phyloP scores from a whole-genome alignment of 2,113 vertebrate species.

The Otis tarda region DNA sequence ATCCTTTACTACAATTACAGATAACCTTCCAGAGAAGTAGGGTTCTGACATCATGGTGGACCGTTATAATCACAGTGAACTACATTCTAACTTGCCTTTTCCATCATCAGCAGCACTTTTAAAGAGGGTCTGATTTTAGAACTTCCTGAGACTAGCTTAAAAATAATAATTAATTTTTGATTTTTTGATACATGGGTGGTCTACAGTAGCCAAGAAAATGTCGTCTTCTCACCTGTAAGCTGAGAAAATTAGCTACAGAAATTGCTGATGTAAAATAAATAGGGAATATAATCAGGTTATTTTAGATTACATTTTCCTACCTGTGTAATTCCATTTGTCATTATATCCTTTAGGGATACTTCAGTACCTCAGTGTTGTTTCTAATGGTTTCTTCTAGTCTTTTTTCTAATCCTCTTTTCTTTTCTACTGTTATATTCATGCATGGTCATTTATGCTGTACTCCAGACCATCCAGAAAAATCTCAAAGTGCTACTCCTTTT shows the following conservation, averaged over 20 bases:
- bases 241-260: background rate
- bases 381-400: background rate
- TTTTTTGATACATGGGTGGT: background rate
- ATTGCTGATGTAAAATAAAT: background rate
- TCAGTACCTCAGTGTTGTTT: background rate
- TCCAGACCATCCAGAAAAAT: background rate
- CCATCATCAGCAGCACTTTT: background rate
- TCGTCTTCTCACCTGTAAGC: background rate
- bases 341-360: background rate
- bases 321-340: background rate
- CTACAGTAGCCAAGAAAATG: background rate
- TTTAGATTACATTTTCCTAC: background rate
- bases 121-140: background rate
- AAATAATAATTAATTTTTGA: background rate
- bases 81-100: background rate
- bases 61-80: background rate
- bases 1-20: background rate
- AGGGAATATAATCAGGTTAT: background rate
- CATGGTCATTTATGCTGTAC: background rate
- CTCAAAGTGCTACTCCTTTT: background rate
- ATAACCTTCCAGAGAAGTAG: background rate
- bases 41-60: background rate
- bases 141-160: background rate
- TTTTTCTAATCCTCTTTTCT: background rate
- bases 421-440: background rate